Conservation (phyloP, 2,113 vertebrate genomes). For the Garra rufa region DNA sequence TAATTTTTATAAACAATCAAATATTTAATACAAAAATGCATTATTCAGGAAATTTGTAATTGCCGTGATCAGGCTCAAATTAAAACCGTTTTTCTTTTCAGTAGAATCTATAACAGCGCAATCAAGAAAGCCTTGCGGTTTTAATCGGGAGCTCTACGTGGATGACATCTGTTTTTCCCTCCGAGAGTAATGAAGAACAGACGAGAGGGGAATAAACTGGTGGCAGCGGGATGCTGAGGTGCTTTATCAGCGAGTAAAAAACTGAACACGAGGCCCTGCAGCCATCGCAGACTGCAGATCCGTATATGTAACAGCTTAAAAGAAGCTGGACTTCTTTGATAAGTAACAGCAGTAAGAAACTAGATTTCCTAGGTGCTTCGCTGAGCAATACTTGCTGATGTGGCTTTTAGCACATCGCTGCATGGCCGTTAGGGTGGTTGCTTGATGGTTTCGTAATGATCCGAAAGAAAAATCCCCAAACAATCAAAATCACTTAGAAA, state of each 20-base stretch:
- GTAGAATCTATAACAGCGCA: not conserved
- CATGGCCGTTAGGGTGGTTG: not conserved
- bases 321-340: constrained; percentile 60
- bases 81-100: not conserved
- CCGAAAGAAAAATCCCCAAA: not conserved
- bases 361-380: not conserved
- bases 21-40: not conserved
- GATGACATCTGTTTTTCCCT: constrained; percentile 35
- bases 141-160: not conserved
- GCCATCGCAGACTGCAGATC: constrained; percentile 58
- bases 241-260: constrained; percentile 7
- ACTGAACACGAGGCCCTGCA: constrained; percentile 62
- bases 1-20: not conserved
- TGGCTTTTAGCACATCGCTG: not conserved
- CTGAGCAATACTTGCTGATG: not conserved
- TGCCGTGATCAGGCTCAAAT: not conserved
- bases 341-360: constrained; percentile 9
- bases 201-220: constrained; percentile 56
- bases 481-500: not conserved
- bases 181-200: constrained; percentile 60
- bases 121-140: not conserved
- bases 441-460: not conserved
- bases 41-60: not conserved
- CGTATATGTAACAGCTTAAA: constrained; percentile 66
- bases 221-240: constrained; percentile 40